A percentile compares a stretch with the other conserved stretches of the same genome.
These are phyloP conservation scores for Nyctalus aviator DNA, from an alignment of 2,797 vertebrate species.

Conservation along the genomic window DNA sequence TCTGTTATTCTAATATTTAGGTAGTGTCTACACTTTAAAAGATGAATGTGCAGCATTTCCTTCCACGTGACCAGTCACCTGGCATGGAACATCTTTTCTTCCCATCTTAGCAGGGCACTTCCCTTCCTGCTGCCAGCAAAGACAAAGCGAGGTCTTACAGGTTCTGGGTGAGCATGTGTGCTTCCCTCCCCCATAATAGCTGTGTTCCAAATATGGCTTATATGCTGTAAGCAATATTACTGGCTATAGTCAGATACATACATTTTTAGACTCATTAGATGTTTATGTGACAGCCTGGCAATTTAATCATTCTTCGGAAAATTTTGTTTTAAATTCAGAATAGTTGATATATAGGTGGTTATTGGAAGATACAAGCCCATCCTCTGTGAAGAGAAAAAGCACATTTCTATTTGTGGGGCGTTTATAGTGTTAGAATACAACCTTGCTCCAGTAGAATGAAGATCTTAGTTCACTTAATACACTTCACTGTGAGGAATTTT, in stretches of 20 bases:
- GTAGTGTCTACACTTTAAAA: not conserved
- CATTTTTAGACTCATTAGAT: not conserved
- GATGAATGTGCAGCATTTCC: not conserved
- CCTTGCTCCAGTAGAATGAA: not conserved
- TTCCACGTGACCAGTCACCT: not conserved
- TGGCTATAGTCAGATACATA: not conserved
- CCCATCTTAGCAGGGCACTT: not conserved
- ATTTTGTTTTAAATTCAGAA: slow-evolving; percentile 38
- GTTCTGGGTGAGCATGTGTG: not conserved
- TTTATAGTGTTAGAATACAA: not conserved
- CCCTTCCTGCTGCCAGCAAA: not conserved
- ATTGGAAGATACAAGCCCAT: not conserved
- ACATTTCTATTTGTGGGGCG: not conserved
- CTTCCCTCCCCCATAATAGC: not conserved
- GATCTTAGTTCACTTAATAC: not conserved
- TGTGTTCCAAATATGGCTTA: not conserved
- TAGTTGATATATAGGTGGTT: not conserved
- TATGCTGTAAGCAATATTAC: not conserved
- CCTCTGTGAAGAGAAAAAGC: not conserved
- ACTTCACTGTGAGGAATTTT: not conserved
- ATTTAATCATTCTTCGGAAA: not conserved
- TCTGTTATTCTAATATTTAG: slow-evolving; percentile 15
- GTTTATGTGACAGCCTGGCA: not conserved
- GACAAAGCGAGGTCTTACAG: not conserved
- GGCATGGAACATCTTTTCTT: not conserved